Evolutionary conservation across 1,140 invertebrate genomes (phyloP).

Genomic region (Trachelipus rathkii): DNA sequence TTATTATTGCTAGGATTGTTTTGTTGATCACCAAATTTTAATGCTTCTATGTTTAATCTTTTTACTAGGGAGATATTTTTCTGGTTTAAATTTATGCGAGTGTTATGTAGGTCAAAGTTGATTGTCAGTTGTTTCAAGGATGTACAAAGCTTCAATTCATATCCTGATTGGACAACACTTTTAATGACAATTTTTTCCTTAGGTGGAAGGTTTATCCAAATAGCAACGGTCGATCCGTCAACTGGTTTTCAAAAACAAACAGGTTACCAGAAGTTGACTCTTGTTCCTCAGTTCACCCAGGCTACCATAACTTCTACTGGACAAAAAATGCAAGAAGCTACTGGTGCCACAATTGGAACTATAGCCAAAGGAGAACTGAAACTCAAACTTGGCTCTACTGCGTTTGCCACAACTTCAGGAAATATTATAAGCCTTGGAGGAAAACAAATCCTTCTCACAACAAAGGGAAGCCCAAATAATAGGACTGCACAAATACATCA

Average conservation of each 20-base stretch:
- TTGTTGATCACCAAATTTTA: too few relatives aligned
- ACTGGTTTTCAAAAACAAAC: not conserved
- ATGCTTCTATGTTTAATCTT: too few relatives aligned
- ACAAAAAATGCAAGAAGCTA: not conserved
- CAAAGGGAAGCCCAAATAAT: not conserved
- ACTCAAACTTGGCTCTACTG: not conserved
- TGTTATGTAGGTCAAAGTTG: too few relatives aligned
- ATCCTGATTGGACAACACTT: not conserved
- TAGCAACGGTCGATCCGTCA: not conserved
- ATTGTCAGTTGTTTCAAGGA: too few relatives aligned
- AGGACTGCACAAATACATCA: not conserved
- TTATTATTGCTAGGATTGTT: too few relatives aligned
- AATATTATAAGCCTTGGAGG: not conserved
- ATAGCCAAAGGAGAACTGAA: not conserved
- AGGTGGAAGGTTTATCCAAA: slow-evolving; percentile 1
- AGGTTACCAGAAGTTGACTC: not conserved
- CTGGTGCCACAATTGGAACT: not conserved
- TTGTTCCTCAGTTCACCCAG: slow-evolving; percentile 1
- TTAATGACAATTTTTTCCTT: not conserved
- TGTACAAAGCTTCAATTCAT: not conserved
- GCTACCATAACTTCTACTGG: not conserved
- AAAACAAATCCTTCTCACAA: not conserved
- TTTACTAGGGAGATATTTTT: too few relatives aligned
- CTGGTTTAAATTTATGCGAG: too few relatives aligned
- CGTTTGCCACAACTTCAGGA: not conserved